Evolutionary conservation across 2,797 vertebrate species (phyloP), one percentile per base, ranked within the genome.

Genomic region (Fringilla coelebs): DNA sequence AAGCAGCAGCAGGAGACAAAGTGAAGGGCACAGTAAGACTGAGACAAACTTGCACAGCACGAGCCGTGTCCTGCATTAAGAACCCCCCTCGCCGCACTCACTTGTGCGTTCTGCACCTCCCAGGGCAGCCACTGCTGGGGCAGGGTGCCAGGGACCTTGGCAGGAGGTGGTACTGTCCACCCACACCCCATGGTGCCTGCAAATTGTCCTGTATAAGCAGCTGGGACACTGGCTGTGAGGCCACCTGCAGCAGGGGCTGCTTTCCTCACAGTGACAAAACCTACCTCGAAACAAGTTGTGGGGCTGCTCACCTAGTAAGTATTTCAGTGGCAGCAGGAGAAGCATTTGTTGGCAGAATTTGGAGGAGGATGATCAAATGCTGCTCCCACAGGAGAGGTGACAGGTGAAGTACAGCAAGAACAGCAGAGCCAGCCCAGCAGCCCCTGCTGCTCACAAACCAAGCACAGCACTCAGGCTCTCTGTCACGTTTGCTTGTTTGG

Each of bases 41-140:
- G 28, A 80, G 32, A 34, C 19, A 63, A 77, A 71, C 3, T 6
- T 15, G 26, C 43, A 54, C 13, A 25, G 61, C 52, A 19, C 48
- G 29, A 70, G 36, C 22, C 17, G 2, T 0, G 2, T 34, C 65
- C 67, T 40, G 46, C 63, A n/a, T 51, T 40, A 22, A 41, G 63
- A 85, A 65, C 10, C 36, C 48, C 34, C 31, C n/a, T 57, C 0
- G 0, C 28, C 11, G 21, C 13, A 2, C 34, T 77, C 7, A 0
- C 46, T 28, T 11, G 25, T 2, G 2, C 2, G 0, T 48, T 75
- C 57, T 45, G 40, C 46, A 61, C 24, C 41, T 72, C 38, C 41
- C 49, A 2, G 3, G 34, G 24, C 46, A 79, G 32, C 38, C 14
- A 7, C 72, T 2, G 2, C 40, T 48, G 57, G 48, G 43, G 18